A percentile compares a stretch with the other conserved stretches of the same genome.
These are phyloP conservation scores for Melanogrammus aeglefinus DNA, from an alignment of 2,797 vertebrate species.

Conservation along the genomic window DNA sequence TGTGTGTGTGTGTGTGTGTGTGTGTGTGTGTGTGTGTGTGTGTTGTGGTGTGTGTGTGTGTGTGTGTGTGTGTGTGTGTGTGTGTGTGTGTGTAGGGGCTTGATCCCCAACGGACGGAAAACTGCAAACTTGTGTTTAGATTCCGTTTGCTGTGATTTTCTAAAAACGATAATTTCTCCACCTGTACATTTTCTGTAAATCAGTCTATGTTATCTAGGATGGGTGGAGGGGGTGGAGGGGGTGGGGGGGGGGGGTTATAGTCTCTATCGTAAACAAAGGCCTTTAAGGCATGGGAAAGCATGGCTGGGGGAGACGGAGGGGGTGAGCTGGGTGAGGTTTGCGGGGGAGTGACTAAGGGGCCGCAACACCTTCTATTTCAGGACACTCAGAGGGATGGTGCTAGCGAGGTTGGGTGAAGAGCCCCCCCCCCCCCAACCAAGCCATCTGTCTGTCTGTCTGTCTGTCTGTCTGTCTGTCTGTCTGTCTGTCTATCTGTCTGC, in stretches of 20 bases:
- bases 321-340: conserved; percentile 43
- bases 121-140: too few species aligned
- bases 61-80: too few species aligned
- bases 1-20: neutral
- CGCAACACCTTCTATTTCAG: conserved; percentile 68
- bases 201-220: neutral
- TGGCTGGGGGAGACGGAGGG: neutral
- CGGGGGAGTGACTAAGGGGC: conserved; percentile 63
- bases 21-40: too few species aligned
- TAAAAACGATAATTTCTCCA: neutral
- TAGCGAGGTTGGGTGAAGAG: conserved; percentile 27
- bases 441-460: conserved; percentile 55
- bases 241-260: neutral
- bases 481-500: too few species aligned
- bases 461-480: neutral
- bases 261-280: neutral
- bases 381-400: conserved; percentile 38
- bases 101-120: too few species aligned
- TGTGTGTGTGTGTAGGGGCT: too few species aligned
- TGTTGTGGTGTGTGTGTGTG: too few species aligned
- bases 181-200: neutral
- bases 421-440: too few species aligned
- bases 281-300: neutral
- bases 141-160: neutral
- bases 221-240: neutral